Conservation (phyloP, 2,888 invertebrate genomes). For the Acrobasis repandana region DNA sequence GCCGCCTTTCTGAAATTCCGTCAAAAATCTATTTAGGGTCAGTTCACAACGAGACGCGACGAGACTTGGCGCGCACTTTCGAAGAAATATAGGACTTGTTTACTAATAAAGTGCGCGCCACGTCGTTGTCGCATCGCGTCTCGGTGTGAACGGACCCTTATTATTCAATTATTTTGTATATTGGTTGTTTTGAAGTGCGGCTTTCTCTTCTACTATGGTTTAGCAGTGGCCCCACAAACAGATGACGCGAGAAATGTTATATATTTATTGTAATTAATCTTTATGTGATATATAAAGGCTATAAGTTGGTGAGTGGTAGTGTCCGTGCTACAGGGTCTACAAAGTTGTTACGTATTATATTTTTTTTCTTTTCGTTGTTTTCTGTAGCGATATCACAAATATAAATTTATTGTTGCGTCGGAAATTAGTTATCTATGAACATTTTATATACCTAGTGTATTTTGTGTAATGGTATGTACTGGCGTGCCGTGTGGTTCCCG, state of each 20-base stretch:
- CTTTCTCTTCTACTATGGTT: slow-evolving; percentile 41
- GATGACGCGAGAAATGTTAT: slow-evolving; percentile 49
- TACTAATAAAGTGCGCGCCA: too few species aligned
- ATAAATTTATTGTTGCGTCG: not conserved
- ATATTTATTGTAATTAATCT: slow-evolving; percentile 60
- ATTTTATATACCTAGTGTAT: not conserved
- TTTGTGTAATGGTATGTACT: slow-evolving; percentile 9
- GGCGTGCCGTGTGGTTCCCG: too few species aligned
- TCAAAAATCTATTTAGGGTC: slow-evolving; percentile 43
- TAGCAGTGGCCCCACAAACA: slow-evolving; percentile 56
- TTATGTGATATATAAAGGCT: slow-evolving; percentile 73
- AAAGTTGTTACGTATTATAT: not conserved
- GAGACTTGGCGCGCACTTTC: too few species aligned
- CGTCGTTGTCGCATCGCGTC: too few species aligned
- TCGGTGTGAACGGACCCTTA: too few species aligned
- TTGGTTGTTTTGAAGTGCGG: slow-evolving; percentile 45
- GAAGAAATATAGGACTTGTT: too few species aligned
- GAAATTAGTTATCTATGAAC: not conserved
- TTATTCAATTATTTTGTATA: slow-evolving; percentile 41
- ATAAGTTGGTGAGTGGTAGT: slow-evolving; percentile 53
- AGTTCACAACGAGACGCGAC: too few species aligned
- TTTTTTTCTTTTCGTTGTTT: not conserved
- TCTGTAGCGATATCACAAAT: slow-evolving; percentile 4
- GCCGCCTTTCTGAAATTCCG: slow-evolving; percentile 52
- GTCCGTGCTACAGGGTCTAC: slow-evolving; percentile 30